phyloP scores from a whole-genome alignment of 2,113 vertebrate genomes.

The Origma solitaria region DNA sequence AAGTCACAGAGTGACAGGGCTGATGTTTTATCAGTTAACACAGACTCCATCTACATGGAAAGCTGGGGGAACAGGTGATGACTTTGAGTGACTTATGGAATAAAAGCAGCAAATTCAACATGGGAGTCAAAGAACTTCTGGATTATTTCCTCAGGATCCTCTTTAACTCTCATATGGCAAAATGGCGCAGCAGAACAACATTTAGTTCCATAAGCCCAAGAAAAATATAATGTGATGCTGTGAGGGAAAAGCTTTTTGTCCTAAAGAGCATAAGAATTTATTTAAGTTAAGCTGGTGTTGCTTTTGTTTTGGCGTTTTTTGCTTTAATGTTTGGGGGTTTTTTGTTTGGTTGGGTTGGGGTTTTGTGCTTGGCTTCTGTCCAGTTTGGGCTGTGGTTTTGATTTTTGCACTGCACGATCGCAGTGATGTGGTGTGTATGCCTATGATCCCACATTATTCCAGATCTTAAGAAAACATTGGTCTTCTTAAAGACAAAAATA shows the following conservation, averaged over 20 bases:
- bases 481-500: neutral
- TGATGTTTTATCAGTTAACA: neutral
- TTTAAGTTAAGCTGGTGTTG: neutral
- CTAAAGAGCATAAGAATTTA: neutral
- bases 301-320: neutral
- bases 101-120: neutral
- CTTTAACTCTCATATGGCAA: neutral
- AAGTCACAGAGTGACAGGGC: neutral
- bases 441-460: neutral
- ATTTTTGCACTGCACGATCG: neutral
- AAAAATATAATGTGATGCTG: neutral
- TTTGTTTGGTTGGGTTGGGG: neutral
- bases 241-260: neutral
- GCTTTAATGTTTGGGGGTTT: no score
- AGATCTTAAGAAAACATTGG: neutral
- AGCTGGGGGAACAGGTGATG: neutral
- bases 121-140: neutral
- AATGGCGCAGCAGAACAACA: neutral
- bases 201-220: neutral
- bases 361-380: rapidly evolving
- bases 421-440: rapidly evolving
- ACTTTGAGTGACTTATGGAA: neutral
- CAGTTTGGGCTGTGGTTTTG: neutral
- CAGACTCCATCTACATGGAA: neutral
- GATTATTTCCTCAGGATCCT: neutral